Base-by-base conservation (phyloP, 2,113 vertebrate genomes). In the Corvus moneduloides region DNA sequence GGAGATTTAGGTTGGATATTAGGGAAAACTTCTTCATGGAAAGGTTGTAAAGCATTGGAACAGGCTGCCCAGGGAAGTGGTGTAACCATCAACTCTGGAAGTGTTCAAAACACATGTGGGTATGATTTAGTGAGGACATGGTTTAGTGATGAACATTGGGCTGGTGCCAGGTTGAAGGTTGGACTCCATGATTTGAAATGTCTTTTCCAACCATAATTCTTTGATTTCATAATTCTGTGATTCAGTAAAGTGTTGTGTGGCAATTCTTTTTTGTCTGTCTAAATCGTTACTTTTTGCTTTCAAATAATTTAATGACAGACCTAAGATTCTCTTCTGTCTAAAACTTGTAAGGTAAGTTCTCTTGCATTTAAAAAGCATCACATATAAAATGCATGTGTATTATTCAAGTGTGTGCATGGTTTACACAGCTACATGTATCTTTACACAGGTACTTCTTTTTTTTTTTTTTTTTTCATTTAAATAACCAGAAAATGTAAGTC, bases 171-270 rank as follows among this genome's bases (percentile, higher is more conserved):
- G 9, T 26, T 24, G 11, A 59, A 59, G 8, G 6, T 5, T 61
- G 48, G 13, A 30, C 16, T 61, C 35, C 2, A 44, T 48, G 27
- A 64, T 16, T 13, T 64, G 51, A 48, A 55, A 28, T 39, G 18
- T 18, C 19, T 56, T 74, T 62, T n/a, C 5, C 33, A 39, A 39
- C 2, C 0, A 0, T 30, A 20, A 24, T 17, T 52, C 37, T 56
- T n/a, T 27, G 37, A 37, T 37, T 66, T 44, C 16, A 28, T 59
- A 20, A 51, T 52, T 66, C 15, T 51, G 16, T 44, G 51, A n/a
- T 21, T 79, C 23, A n/a, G 3, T 9, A 32, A 39, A 52, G 6
- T 4, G 8, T 28, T 59, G 5, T 11, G 28, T 13, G 46, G 10
- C 0, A 9, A 30, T 72, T 13, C 21, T 41, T 21, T 9, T 81